Percentiles rank a stretch among this genome's conserved stretches.
phyloP scores from a whole-genome alignment of 2,797 vertebrate genomes.

The Molossus alvarezi region DNA sequence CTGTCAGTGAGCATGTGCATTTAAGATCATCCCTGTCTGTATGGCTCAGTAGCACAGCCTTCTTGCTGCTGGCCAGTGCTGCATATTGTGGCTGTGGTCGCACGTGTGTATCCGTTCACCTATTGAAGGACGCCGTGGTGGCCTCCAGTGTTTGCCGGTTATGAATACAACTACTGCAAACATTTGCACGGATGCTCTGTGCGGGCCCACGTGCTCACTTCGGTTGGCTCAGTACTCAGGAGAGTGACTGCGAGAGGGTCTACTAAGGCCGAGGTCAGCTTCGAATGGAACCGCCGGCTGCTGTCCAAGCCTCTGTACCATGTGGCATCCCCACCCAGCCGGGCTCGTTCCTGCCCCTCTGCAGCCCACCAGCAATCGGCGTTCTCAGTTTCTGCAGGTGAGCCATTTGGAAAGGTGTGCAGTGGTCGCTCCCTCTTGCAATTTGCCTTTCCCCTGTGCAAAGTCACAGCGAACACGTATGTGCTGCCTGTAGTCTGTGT shows the following conservation, averaged over 20 bases:
- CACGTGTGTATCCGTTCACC: background rate
- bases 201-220: background rate
- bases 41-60: background rate
- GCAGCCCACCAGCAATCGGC: no score
- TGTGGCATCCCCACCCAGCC: no score
- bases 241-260: rapidly evolving
- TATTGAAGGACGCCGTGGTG: background rate
- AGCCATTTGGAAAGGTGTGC: background rate
- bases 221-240: background rate
- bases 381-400: background rate
- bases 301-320: background rate
- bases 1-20: background rate
- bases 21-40: background rate
- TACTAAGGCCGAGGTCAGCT: background rate
- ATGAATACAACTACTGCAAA: background rate
- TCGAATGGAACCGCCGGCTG: background rate
- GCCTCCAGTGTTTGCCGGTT: background rate
- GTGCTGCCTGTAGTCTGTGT: background rate
- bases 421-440: background rate
- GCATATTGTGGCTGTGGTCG: background rate
- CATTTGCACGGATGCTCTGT: background rate
- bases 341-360: no score
- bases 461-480: background rate
- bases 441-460: background rate
- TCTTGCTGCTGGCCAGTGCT: background rate